Evolutionary conservation across 2,797 vertebrate genomes (phyloP), one percentile per base, ranked within the genome.

Genomic region (Sebastes kiyomatsui): DNA sequence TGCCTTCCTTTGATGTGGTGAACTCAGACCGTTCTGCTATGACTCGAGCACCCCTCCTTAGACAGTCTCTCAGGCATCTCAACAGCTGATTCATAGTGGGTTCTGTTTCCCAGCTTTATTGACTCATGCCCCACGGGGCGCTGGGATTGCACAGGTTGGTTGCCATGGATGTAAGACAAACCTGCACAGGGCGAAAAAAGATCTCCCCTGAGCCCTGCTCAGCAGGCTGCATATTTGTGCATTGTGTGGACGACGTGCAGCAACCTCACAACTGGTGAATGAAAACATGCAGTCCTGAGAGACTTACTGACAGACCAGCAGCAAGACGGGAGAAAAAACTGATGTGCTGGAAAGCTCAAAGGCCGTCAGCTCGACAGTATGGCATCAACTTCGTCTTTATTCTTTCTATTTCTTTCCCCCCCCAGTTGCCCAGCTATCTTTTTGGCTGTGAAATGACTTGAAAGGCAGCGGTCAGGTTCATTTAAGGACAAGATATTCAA

Each of bases 91-190:
- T 91, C 84, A 84, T 77, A 33, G 72, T 27, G 25, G 64, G 68
- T 67, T 81, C 73, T 59, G 61, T 82, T 72, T 67, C 65, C 49
- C 71, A 59, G 68, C 83, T 89, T 84, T 90, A 90, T 88, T 82
- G 88, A 83, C 88, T 90, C 52, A 73, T 79, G 78, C 75, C 86
- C 84, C 60, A 82, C 61, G n/a, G 88, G 89, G 84, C 7, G 52
- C 74, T 85, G 73, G 83, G 85, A 90, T 67, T 80, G 77, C 88
- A 86, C 81, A 89, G 86, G 90, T 83, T 77, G 87, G 94, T 95
- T 95, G 87, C 93, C 91, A 95, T 94, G 93, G 95, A 84, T 81
- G 84, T 84, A 80, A 87, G 89, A 87, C 84, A 94, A 94, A 95
- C 91, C 91, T 93, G 85, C 60, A 3, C 35, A 3, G 75, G 75